Evolutionary conservation across 2,797 vertebrate species (phyloP), one percentile per base, ranked within the genome.

Genomic region (Vireo griseus): DNA sequence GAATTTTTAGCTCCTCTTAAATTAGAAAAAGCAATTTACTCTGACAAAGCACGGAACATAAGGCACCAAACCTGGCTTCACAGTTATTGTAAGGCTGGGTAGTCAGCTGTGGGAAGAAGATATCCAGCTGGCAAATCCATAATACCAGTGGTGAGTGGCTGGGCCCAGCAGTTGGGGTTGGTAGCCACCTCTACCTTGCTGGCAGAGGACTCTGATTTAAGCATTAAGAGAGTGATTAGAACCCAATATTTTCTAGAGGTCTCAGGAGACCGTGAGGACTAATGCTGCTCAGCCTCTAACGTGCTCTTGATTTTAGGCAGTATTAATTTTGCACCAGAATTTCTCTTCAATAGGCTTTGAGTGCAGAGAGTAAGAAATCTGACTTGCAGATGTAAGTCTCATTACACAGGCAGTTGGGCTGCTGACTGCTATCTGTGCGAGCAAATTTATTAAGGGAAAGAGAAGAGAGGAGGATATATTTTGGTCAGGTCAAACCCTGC

Each of bases 1-100:
- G 94, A 92, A 85, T 84, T 95, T 95, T 95, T 95, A 95, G 74
- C 74, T 79, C 21, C 63, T 50, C 86, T 92, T 93, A 90, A 96
- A 95, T 96, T 88, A 92, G 80, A 87, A 89, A 92, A 92, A 87
- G 63, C 86, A 93, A 89, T 95, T 95, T 95, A 65, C 29, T 82
- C 74, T 85, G 71, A 59, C 71, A 93, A 88, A 90, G 67, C 67
- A 69, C 21, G 31, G 88, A 93, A 90, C 9, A 10, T 69, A 85
- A 92, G 59, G 67, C 80, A 79, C 63, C 10, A 61, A 88, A 90
- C 83, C 77, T 89, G 77, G 55, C 47, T 92, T 90, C 77, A 45
- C 51, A 65, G 48, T 69, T 90, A 87, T 29, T 90, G 59, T 66
- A 51, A 89, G 57, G 63, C 37, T 57, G 37, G 76, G 81, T 90